Conservation (phyloP, 1,140 invertebrate species). For the Cotesia chilonis region DNA sequence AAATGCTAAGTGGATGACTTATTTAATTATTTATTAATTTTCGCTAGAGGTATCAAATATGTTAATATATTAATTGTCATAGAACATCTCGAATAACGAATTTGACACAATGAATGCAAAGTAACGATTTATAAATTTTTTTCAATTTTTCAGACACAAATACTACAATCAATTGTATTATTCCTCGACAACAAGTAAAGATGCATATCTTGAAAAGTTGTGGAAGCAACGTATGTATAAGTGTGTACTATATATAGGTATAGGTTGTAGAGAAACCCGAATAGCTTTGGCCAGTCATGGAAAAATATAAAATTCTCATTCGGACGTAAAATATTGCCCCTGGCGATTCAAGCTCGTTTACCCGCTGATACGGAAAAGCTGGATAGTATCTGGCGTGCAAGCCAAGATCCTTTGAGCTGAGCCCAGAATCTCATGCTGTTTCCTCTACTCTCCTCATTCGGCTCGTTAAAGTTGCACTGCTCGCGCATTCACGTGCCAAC, state of each 20-base stretch:
- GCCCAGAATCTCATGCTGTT: conserved; percentile 37
- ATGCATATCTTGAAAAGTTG: conserved; percentile 12
- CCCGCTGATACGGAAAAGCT: conserved; percentile 58
- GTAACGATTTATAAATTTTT: not conserved
- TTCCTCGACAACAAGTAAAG: conserved; percentile 8
- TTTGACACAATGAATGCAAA: too few species aligned
- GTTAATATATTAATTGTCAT: too few species aligned
- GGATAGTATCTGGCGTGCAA: conserved; percentile 49
- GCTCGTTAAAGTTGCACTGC: conserved; percentile 34
- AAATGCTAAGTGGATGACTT: too few species aligned
- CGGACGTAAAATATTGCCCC: conserved; percentile 51
- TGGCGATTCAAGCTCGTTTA: conserved; percentile 53
- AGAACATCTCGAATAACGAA: too few species aligned
- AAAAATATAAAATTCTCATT: conserved; percentile 48
- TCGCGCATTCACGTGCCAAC: conserved; percentile 26
- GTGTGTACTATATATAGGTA: not conserved
- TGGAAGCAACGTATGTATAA: conserved; percentile 21
- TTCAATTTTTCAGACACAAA: not conserved
- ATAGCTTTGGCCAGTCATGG: conserved; percentile 28
- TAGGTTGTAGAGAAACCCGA: conserved; percentile 25
- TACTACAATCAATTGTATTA: conserved; percentile 11
- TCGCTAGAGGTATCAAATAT: too few species aligned
- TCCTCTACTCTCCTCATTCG: conserved; percentile 18
- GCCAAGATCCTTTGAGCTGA: conserved; percentile 46
- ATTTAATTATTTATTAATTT: too few species aligned